These are phyloP conservation scores for Cettia cetti DNA, from an alignment of 2,113 vertebrate genomes.

Conservation along the genomic window DNA sequence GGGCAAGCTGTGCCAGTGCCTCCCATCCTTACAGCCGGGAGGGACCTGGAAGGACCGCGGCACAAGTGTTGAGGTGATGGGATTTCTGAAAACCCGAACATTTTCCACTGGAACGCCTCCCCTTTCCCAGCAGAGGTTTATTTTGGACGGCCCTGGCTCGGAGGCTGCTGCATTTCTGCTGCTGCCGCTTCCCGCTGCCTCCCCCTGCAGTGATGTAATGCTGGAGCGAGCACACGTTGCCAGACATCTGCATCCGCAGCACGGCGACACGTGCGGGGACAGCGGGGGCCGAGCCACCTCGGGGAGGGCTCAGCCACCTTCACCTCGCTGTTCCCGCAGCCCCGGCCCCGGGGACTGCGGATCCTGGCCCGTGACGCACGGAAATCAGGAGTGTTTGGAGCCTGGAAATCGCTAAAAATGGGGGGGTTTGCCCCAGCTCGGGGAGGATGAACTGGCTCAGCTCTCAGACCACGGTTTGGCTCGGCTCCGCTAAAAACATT, in stretches of 20 bases:
- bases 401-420: neutral
- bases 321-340: neutral
- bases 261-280: neutral
- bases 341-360: neutral
- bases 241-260: conserved; percentile 5
- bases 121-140: neutral
- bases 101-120: neutral
- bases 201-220: neutral
- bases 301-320: neutral
- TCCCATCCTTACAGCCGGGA: rapidly evolving
- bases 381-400: neutral
- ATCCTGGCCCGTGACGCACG: neutral
- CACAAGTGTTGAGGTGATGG: neutral
- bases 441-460: neutral
- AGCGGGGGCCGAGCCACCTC: neutral
- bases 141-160: neutral
- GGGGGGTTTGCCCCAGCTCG: rapidly evolving
- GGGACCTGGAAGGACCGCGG: rapidly evolving
- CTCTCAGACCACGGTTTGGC: neutral
- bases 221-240: neutral
- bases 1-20: neutral
- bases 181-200: neutral
- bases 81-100: neutral
- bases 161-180: neutral
- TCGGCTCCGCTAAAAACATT: neutral